A percentile compares a stretch with the other conserved stretches of the same genome.
Evolutionary conservation across 2,888 invertebrate species (phyloP).

Genomic region (Nineta flava): DNA sequence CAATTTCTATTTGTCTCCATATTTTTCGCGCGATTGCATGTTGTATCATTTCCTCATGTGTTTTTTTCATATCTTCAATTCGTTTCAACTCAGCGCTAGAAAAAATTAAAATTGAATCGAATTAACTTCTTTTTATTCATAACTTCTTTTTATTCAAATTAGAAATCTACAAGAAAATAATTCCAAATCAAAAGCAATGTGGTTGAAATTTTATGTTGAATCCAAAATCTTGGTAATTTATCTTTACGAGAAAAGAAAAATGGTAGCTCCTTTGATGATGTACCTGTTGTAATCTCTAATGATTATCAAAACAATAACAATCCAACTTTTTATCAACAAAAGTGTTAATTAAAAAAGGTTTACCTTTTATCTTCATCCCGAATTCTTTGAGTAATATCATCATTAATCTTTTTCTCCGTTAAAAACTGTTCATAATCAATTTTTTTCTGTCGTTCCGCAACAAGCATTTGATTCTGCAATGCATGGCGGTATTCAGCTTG

Average conservation of each 20-base stretch:
- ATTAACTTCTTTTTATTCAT: too few relatives aligned
- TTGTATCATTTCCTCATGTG: conserved; percentile 34
- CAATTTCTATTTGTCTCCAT: conserved; percentile 32
- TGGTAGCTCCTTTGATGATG: too few relatives aligned
- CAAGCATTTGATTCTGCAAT: conserved; percentile 41
- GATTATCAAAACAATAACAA: too few relatives aligned
- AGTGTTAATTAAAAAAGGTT: too few relatives aligned
- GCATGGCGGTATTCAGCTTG: conserved; percentile 32
- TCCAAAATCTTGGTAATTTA: too few relatives aligned
- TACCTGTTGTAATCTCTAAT: too few relatives aligned
- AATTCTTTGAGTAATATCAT: conserved; percentile 40
- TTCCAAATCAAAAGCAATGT: too few relatives aligned
- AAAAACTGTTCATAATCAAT: conserved; percentile 39
- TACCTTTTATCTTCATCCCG: conserved; percentile 44
- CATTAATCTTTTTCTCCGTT: conserved; percentile 43
- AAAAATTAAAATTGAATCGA: conserved; percentile 4
- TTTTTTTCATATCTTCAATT: conserved; percentile 30
- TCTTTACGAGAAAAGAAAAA: too few relatives aligned
- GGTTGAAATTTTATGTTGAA: too few relatives aligned
- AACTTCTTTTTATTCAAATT: too few relatives aligned
- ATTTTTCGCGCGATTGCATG: conserved; percentile 33
- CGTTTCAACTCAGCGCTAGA: conserved; percentile 30
- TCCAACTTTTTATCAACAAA: too few relatives aligned
- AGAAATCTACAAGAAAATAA: too few relatives aligned
- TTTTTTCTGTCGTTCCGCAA: conserved; percentile 31